Conservation (phyloP, 2,888 invertebrate genomes). For the Papilio protenor region DNA sequence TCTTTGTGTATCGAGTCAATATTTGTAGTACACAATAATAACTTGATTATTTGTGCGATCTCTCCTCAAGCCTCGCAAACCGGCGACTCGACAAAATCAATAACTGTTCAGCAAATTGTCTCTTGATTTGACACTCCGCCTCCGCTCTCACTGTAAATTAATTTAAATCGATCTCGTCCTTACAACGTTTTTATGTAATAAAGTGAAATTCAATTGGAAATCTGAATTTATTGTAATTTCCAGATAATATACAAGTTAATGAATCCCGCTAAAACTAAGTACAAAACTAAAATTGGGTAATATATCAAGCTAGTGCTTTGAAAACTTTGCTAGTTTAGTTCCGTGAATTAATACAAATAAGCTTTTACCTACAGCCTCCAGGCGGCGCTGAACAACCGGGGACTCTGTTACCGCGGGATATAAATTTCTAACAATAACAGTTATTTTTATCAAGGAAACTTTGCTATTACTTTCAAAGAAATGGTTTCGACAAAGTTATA, state of each 20-base stretch:
- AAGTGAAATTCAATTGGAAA: background rate
- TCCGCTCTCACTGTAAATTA: background rate
- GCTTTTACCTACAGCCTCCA: background rate
- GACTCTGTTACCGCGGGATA: background rate
- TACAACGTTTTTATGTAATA: background rate
- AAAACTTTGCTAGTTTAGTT: slow-evolving; percentile 1
- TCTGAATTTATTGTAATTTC: background rate
- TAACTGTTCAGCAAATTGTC: slow-evolving; percentile 3
- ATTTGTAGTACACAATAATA: background rate
- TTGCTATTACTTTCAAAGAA: slow-evolving; percentile 18
- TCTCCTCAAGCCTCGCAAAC: background rate
- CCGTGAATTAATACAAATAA: background rate
- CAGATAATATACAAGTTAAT: background rate
- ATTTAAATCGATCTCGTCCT: background rate
- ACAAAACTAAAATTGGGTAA: background rate
- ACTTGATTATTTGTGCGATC: background rate
- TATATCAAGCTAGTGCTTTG: background rate
- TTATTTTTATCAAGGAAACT: slow-evolving; percentile 23
- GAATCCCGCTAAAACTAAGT: background rate
- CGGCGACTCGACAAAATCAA: background rate
- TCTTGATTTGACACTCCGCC: background rate
- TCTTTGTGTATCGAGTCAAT: background rate
- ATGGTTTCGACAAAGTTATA: slow-evolving; percentile 4
- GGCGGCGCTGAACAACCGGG: background rate
- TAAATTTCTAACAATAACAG: slow-evolving; percentile 19